These are phyloP conservation scores for Erythrocebus patas DNA, from an alignment of 2,113 vertebrate species.

Conservation along the genomic window DNA sequence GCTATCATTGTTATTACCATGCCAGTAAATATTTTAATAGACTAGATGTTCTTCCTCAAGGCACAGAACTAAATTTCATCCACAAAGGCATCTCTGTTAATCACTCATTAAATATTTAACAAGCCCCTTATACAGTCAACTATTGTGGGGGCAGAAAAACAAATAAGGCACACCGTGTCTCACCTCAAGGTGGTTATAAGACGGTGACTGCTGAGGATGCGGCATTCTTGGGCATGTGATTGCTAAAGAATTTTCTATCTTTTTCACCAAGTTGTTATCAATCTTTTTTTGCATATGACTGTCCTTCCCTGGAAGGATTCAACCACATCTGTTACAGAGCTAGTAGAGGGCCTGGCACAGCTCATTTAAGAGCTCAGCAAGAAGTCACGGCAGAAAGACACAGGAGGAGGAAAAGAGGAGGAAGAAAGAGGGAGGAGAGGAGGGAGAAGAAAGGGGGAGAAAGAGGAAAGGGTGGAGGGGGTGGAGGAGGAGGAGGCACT, in stretches of 20 bases:
- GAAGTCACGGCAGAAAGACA: neutral
- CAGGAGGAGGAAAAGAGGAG: neutral
- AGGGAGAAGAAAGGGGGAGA: neutral
- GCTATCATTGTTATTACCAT: neutral
- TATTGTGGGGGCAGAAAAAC: neutral
- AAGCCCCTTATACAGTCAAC: neutral
- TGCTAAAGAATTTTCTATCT: neutral
- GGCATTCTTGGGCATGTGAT: neutral
- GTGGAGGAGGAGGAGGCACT: no score
- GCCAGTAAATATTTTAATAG: conserved; percentile 11
- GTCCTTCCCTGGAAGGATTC: neutral
- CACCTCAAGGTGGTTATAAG: neutral
- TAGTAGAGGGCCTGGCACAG: neutral
- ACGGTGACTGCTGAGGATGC: neutral
- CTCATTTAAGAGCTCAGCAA: neutral
- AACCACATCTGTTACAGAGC: neutral
- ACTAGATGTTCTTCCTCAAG: conserved; percentile 17
- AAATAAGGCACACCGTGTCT: neutral
- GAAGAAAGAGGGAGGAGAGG: no score
- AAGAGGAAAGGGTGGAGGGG: no score
- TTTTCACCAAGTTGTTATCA: neutral
- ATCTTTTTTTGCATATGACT: neutral
- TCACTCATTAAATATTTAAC: neutral
- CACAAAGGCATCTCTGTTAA: conserved; percentile 18
- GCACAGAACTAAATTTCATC: neutral